Base-by-base conservation (phyloP, 2,113 vertebrate species). In the Lota lota region DNA sequence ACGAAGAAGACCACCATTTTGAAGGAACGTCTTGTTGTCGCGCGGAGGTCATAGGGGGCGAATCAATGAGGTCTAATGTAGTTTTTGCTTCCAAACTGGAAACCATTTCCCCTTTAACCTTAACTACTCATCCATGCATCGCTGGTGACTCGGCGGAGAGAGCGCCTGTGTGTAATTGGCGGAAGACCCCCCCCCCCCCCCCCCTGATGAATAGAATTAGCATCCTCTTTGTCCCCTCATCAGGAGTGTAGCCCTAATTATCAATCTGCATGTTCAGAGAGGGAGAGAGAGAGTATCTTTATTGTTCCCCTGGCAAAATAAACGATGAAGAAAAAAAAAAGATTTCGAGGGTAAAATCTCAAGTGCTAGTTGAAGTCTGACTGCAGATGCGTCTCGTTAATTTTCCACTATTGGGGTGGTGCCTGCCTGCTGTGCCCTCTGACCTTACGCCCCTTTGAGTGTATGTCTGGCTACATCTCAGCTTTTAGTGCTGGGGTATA, bases 191-290 rank as follows among this genome's bases (percentile, higher is more conserved):
- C 40, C 28, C 28, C 28, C 28, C 28, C 28, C 28, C 28, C 3
- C 28, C 74, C 82, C 85, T 84, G 18, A 80, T 90, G 86, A 88
- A 87, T 81, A 69, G 81, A 89, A 88, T 90, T 90, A 86, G 85
- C 86, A 87, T 90, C 75, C 79, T 88, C 86, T 86, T 89, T 88
- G 86, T 89, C 83, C 81, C 72, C 79, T 85, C 79, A 83, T 78
- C 79, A 69, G 79, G 81, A 84, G 81, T 71, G 83, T 64, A 80
- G 77, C 64, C 72, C 85, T 86, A 87, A 88, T 90, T 87, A 88
- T 81, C 86, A 77, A 67, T 83, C 82, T 83, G 85, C 76, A 63
- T 83, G 78, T 87, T 81, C 28, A 47, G 10, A 47, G 40, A 12
- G 10, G 10, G 40, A 47, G 40, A 47, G 67, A 67, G 72, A 75